phyloP scores from a whole-genome alignment of 92 coral and sea anemone genomes.

The Scolanthus callimorphus region DNA sequence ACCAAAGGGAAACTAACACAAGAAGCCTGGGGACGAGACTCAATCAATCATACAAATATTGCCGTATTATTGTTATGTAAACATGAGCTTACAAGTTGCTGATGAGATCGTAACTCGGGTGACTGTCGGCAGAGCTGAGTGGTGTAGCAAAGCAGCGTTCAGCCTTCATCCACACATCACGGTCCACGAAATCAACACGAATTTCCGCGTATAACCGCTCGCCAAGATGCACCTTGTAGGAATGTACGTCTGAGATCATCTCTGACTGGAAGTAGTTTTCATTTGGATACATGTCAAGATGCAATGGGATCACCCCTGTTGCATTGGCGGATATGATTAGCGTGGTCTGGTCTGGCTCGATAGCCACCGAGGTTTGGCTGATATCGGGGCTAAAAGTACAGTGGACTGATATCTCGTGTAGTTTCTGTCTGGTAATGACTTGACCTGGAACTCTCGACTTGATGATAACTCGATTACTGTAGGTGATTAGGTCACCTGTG shows the following conservation, averaged over 20 bases:
- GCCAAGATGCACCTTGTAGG: not conserved
- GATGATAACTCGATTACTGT: not conserved
- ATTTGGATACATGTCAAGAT: not conserved
- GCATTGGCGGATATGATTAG: not conserved
- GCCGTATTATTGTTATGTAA: no score
- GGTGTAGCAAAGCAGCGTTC: not conserved
- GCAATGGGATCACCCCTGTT: not conserved
- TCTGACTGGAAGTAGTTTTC: no score
- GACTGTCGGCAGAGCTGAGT: not conserved
- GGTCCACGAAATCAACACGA: not conserved
- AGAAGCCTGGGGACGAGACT: no score
- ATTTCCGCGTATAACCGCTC: not conserved
- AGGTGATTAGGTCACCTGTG: not conserved
- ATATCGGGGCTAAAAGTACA: not conserved
- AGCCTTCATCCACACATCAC: not conserved
- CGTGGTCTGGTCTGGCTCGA: not conserved
- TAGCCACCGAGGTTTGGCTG: not conserved
- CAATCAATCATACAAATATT: no score
- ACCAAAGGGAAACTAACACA: no score
- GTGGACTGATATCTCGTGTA: not conserved
- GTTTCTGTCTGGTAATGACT: not conserved
- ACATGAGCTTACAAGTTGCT: no score
- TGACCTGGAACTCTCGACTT: not conserved
- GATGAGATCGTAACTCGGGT: not conserved
- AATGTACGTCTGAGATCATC: no score